These are phyloP conservation scores for Drosophila leontia DNA, from an alignment of 1,140 invertebrate species.

Conservation along the genomic window DNA sequence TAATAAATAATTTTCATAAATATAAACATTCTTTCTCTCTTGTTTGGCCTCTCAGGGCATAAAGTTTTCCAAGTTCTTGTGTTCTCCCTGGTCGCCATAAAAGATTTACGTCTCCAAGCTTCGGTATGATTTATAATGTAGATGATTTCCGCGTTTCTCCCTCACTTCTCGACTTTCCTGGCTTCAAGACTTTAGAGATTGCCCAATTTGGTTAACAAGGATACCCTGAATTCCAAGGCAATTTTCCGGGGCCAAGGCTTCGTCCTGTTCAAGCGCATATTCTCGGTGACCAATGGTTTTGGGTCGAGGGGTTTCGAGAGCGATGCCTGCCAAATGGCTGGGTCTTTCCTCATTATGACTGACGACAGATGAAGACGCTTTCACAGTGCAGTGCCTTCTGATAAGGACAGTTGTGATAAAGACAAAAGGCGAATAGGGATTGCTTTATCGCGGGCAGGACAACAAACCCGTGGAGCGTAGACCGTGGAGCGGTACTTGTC, in stretches of 20 bases:
- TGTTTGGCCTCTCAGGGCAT: constrained; percentile 3
- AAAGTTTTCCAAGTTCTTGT: constrained; percentile 20
- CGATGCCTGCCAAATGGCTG: constrained; percentile 32
- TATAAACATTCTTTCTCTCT: neutral
- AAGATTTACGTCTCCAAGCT: constrained; percentile 26
- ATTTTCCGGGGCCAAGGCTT: constrained; percentile 2
- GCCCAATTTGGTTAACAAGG: constrained; percentile 4
- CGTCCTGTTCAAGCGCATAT: neutral
- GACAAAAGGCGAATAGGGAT: constrained; percentile 47
- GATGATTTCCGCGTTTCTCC: constrained; percentile 15
- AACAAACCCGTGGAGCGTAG: constrained; percentile 50
- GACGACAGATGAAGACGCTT: constrained; percentile 51
- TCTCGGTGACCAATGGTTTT: constrained; percentile 20
- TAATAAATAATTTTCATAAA: constrained; percentile 12
- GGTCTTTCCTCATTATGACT: constrained; percentile 30
- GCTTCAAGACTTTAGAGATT: neutral
- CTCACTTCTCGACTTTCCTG: neutral
- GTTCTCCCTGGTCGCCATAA: constrained; percentile 30
- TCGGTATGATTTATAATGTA: constrained; percentile 31
- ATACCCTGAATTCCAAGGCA: neutral
- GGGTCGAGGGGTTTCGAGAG: constrained; percentile 11
- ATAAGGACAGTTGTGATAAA: constrained; percentile 59
- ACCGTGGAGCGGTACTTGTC: constrained; percentile 26
- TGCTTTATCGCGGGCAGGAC: constrained; percentile 26
- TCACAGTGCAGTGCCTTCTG: constrained; percentile 69